Conservation (phyloP, 2,888 invertebrate species). For the Agrilus biguttatus region DNA sequence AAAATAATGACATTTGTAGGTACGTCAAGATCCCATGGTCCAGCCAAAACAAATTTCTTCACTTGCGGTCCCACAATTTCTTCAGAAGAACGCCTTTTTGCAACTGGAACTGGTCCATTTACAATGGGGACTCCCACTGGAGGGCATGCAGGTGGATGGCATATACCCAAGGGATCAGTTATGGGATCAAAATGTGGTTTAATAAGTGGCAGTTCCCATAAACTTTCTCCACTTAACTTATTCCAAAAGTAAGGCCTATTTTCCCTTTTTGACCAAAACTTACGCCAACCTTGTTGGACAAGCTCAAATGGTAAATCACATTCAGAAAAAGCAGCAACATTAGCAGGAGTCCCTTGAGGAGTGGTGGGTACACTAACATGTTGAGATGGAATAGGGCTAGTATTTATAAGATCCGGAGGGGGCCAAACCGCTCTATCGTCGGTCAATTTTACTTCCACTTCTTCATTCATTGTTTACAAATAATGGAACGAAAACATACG, state of each 20-base stretch:
- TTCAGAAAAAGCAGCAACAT: slow-evolving; percentile 30
- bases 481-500: slow-evolving; percentile 7
- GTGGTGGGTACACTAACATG: slow-evolving; percentile 34
- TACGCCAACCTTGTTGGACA: slow-evolving; percentile 85
- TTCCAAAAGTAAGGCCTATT: slow-evolving; percentile 95
- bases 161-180: slow-evolving; percentile 81
- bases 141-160: slow-evolving; percentile 24
- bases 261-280: slow-evolving; percentile 92
- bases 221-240: slow-evolving; percentile 85
- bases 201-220: slow-evolving; percentile 82
- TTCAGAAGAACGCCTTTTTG: slow-evolving; percentile 67
- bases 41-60: slow-evolving; percentile 76
- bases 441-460: slow-evolving; percentile 22
- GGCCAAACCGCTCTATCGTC: slow-evolving; percentile 27
- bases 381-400: slow-evolving; percentile 21
- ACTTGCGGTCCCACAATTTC: slow-evolving; percentile 52
- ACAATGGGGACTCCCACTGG: slow-evolving; percentile 26
- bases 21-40: slow-evolving; percentile 92
- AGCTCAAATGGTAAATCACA: slow-evolving; percentile 47
- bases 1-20: slow-evolving; percentile 82
- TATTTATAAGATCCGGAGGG: slow-evolving; percentile 21
- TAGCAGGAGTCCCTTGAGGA: slow-evolving; percentile 41
- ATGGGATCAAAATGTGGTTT: slow-evolving; percentile 78
- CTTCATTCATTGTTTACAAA: slow-evolving; percentile 29
- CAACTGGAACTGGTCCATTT: slow-evolving; percentile 37